Conservation (phyloP, 1,140 invertebrate genomes). For the Condylostylus longicornis region DNA sequence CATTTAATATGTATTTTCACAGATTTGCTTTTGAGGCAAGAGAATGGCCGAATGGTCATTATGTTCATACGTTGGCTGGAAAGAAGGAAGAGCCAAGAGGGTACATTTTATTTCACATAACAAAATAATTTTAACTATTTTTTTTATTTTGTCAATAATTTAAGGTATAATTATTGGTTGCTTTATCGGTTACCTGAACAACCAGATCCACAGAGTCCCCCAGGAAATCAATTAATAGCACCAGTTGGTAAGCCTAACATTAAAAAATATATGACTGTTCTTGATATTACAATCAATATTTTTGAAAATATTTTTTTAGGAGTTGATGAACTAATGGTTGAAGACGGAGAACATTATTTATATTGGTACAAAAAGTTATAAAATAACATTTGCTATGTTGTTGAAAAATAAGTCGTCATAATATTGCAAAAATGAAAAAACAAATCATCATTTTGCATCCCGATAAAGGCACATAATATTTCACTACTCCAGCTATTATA, state of each 20-base stretch:
- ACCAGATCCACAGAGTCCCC: conserved; percentile 59
- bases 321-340: conserved; percentile 65
- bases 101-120: conserved; percentile 9
- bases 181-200: conserved; percentile 59
- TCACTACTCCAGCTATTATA: no score
- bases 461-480: no score
- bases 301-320: conserved; percentile 35
- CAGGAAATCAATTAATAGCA: conserved; percentile 67
- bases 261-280: neutral
- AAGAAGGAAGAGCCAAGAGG: conserved; percentile 73
- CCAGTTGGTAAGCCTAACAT: conserved; percentile 56
- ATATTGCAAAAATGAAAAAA: no score
- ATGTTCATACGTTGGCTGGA: conserved; percentile 73
- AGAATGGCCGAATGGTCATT: conserved; percentile 80
- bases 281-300: conserved; percentile 1
- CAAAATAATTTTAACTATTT: neutral
- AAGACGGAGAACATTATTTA: conserved; percentile 68
- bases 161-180: conserved; percentile 67
- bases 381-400: no score
- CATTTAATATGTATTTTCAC: neutral
- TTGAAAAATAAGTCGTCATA: no score
- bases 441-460: no score
- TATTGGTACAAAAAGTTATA: conserved; percentile 87
- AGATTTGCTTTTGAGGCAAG: conserved; percentile 56
- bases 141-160: neutral